A percentile compares a stretch with the other conserved stretches of the same genome.
Evolutionary conservation across 2,113 vertebrate species (phyloP).

Genomic region (Macheiramphus alcinus): DNA sequence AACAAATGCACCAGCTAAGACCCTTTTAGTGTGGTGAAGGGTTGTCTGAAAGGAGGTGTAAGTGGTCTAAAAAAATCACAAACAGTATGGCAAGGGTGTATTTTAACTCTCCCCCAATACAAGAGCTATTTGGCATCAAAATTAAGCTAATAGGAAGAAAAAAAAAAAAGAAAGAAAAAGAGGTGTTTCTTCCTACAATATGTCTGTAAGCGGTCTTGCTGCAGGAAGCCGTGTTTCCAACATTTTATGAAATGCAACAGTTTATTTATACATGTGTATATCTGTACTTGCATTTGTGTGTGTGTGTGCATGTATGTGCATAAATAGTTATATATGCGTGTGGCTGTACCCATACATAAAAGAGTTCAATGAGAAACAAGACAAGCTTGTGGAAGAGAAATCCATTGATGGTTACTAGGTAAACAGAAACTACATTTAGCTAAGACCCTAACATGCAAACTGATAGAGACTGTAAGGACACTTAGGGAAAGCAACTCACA

Average conservation of each 20-base stretch:
- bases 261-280: rapidly evolving
- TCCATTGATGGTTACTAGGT: background rate
- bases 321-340: background rate
- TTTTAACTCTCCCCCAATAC: background rate
- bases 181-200: background rate
- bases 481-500: background rate
- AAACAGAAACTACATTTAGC: background rate
- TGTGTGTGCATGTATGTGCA: background rate
- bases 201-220: background rate
- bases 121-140: background rate
- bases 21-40: background rate
- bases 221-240: background rate
- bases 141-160: background rate
- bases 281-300: background rate
- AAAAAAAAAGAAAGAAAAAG: background rate
- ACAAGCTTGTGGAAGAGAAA: background rate
- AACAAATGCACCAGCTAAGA: background rate
- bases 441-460: background rate
- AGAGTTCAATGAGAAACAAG: background rate
- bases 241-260: background rate
- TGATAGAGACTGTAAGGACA: background rate
- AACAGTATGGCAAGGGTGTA: background rate
- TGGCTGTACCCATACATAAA: background rate
- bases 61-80: background rate
- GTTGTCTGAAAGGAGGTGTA: background rate